Base-by-base conservation (phyloP, 2,797 vertebrate genomes). In the Hydrocynus forskahlii region DNA sequence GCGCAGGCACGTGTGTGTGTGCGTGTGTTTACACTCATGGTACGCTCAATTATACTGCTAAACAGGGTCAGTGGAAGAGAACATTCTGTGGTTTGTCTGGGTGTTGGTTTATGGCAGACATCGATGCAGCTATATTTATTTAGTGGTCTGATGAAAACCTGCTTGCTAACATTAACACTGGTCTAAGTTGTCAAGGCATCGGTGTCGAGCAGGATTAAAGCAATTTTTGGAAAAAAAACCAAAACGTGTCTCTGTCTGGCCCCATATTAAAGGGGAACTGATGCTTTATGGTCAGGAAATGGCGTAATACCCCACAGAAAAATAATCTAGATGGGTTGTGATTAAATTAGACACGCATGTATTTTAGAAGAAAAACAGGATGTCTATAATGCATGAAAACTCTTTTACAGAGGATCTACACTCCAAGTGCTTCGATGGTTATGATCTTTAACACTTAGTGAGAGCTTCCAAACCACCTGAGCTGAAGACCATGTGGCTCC, bases 321-420 rank as follows among this genome's bases (percentile, higher is more conserved):
- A 62, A 50, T 13, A 38, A 75, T 17, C 35, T 8, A 59, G 40
- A 55, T 4, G 17, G 35, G 76, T 80, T 60, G 75, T 45, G 23
- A 62, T 14, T 38, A 64, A 38, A 21, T 57, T 62, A n/a, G 9
- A 62, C 72, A 43, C 12, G 16, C 69, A 8, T 62, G 48, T 21
- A 5, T 13, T 0, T 21, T 1, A 25, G 8, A 63, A 23, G 38
- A 81, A 81, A 83, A 85, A 86, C 85, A 86, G 83, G 83, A 86
- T 75, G 76, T 79, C 57, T 72, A 66, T 81, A 2, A 81, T 50
- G 69, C 38, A 64, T 55, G 48, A 70, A 25, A 8, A 71, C 52
- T 25, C 13, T 57, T 73, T 66, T 16, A 43, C 2, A 25, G 19
- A 79, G 64, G 21, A 60, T 78, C 38, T 59, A 74, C 1, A 8